Evolutionary conservation across 2,113 vertebrate species (phyloP).

Genomic region (Parus major): DNA sequence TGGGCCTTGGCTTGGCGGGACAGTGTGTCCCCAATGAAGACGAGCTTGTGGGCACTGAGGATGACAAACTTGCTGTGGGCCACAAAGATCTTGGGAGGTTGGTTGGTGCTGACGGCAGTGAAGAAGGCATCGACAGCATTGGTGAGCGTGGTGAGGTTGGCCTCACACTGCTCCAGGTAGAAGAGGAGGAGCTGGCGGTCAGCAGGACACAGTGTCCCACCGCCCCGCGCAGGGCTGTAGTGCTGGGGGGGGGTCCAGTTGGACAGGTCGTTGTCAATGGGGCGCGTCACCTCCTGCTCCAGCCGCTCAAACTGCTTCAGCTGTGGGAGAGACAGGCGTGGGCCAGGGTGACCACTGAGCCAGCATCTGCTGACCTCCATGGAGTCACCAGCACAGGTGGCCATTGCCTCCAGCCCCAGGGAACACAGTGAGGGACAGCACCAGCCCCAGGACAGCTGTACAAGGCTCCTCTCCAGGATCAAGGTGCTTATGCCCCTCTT

Average conservation of each 20-base stretch:
- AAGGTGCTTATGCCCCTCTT: neutral
- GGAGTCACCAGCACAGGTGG: neutral
- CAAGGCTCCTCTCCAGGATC: neutral
- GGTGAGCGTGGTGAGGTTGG: constrained; percentile 90
- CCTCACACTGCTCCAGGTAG: constrained; percentile 95
- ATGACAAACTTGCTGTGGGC: constrained; percentile 98
- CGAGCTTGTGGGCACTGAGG: constrained; percentile 95
- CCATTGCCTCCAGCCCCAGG: neutral
- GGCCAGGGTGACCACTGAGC: rapidly evolving
- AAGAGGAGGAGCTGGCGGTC: constrained; percentile 95
- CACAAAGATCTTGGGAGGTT: constrained; percentile 96
- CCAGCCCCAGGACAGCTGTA: neutral
- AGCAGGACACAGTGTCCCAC: constrained; percentile 71
- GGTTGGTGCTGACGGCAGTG: constrained; percentile 88
- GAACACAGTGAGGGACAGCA: neutral
- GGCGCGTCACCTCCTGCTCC: constrained; percentile 91
- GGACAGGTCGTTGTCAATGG: constrained; percentile 92
- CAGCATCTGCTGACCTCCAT: neutral
- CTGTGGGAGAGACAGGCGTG: constrained; percentile 48
- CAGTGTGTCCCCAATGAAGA: constrained; percentile 96
- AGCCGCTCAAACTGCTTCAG: constrained; percentile 95
- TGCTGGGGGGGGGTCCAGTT: constrained; percentile 87
- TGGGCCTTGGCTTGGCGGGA: constrained; percentile 92
- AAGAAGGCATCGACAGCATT: constrained; percentile 94
- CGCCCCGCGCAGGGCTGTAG: constrained; percentile 61